Base-by-base conservation (phyloP, 2,113 vertebrate species). In the Aspidoscelis tigris region DNA sequence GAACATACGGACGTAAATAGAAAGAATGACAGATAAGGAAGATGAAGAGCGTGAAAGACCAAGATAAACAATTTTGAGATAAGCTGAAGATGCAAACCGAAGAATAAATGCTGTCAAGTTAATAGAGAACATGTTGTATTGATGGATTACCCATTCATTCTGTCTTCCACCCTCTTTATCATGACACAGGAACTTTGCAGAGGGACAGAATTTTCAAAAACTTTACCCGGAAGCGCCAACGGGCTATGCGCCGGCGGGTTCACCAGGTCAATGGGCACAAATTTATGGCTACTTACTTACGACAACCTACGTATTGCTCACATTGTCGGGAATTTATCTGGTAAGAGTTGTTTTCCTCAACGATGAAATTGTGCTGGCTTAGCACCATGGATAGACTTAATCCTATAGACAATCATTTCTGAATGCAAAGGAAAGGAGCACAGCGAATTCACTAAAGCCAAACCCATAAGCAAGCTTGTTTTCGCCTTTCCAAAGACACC, bases 191-290 rank as follows among this genome's bases (percentile, higher is more conserved):
- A 26, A 96, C 96, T 4, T 94, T 96, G 69, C 96, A 87, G 78
- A 95, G 95, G 81, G 96, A 96, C 75, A 93, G 96, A 24, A 93
- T 95, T 80, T 97, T 95, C 82, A 98, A 97, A 90, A 95, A 98
- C 93, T 97, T 99, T 47, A 98, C 97, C 7, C 96, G 98, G 87
- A 97, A 97, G 84, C 97, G 98, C 3, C 97, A 99, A 61, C 95
- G 97, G 24, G 99, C 99, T 0, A 97, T 99, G 95, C 94, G 96
- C 3, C 95, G 99, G 83, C 92, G 95, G 68, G 97, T 99, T 88
- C 99, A 99, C 90, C 98, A 99, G 94, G 97, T 99, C 91, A 99
- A 99, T 0, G 98, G 98, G 12, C 99, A 99, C 95, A 99, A 99
- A 92, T 99, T 99, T 89, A 99, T 99, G 99, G 98, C 98, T 47